A percentile compares a stretch with the other conserved stretches of the same genome.
Evolutionary conservation across 2,113 vertebrate genomes (phyloP).

Genomic region (Dryoscopus gambensis): DNA sequence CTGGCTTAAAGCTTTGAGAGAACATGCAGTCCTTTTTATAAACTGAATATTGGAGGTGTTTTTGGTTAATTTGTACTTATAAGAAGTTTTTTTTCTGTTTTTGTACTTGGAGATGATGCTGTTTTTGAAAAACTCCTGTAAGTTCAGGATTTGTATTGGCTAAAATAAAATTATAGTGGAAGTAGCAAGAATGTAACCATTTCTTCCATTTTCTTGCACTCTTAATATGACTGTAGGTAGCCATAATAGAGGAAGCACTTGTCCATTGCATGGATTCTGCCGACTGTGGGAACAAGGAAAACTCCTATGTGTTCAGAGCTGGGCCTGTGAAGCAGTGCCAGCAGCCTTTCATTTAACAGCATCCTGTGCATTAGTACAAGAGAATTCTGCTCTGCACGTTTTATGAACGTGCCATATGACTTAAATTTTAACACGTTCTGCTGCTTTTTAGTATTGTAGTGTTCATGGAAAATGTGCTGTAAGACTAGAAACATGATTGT

Average conservation of each 20-base stretch:
- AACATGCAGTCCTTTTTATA: background rate
- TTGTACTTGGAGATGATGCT: background rate
- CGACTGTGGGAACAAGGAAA: background rate
- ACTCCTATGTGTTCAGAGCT: background rate
- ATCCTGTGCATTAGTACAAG: background rate
- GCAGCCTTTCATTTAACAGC: background rate
- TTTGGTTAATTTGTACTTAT: background rate
- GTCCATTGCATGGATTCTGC: background rate
- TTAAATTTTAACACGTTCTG: constrained; percentile 32
- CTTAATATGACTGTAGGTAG: background rate
- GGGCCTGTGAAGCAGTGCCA: background rate
- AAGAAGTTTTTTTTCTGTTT: background rate
- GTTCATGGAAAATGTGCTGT: constrained; percentile 28
- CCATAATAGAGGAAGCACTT: background rate
- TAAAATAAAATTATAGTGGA: background rate
- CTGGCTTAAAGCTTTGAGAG: background rate
- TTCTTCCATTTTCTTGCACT: background rate
- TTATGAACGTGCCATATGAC: background rate
- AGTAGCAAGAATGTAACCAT: background rate
- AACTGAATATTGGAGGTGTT: background rate
- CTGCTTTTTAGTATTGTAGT: constrained; percentile 8
- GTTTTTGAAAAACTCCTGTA: background rate
- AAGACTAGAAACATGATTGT: constrained; percentile 37
- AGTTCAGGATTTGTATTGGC: background rate
- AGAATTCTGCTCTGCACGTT: background rate